These are phyloP conservation scores for Coremacera marginata DNA, from an alignment of 2,888 invertebrate genomes.

Conservation along the genomic window DNA sequence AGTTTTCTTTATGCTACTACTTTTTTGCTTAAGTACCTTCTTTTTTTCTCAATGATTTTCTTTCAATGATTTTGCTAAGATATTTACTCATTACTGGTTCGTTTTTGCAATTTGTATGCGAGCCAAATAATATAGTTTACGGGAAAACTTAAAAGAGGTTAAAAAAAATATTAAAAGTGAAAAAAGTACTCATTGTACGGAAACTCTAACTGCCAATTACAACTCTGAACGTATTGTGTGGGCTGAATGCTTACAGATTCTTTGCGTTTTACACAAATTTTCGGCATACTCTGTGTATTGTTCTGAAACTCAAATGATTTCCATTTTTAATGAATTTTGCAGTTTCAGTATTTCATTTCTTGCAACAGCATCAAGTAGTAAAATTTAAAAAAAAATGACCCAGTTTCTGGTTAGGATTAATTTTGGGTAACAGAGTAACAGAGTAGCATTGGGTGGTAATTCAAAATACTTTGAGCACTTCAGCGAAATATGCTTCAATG, in stretches of 20 bases:
- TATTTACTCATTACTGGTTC: background rate
- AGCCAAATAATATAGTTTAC: constrained; percentile 20
- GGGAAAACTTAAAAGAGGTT: constrained; percentile 23
- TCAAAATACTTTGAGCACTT: too few species aligned
- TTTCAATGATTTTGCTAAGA: background rate
- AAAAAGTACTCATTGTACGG: background rate
- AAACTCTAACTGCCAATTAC: constrained; percentile 8
- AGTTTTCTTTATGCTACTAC: background rate
- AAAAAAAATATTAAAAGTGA: constrained; percentile 21
- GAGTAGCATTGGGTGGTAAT: too few species aligned
- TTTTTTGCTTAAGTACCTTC: background rate
- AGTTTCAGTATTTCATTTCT: background rate
- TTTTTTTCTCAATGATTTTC: too few species aligned
- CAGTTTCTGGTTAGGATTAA: too few species aligned
- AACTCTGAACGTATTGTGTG: background rate
- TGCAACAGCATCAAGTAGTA: too few species aligned
- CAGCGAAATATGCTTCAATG: too few species aligned
- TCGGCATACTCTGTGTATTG: background rate
- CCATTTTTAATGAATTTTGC: background rate
- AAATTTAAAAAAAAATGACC: too few species aligned
- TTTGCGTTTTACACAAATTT: background rate
- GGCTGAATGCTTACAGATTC: too few species aligned
- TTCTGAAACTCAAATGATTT: background rate
- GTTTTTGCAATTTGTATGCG: constrained; percentile 13
- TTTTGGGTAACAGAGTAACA: too few species aligned